Evolutionary conservation across 1,140 invertebrate genomes (phyloP), one percentile per base, ranked within the genome.

Genomic region (Drosophila leontia): DNA sequence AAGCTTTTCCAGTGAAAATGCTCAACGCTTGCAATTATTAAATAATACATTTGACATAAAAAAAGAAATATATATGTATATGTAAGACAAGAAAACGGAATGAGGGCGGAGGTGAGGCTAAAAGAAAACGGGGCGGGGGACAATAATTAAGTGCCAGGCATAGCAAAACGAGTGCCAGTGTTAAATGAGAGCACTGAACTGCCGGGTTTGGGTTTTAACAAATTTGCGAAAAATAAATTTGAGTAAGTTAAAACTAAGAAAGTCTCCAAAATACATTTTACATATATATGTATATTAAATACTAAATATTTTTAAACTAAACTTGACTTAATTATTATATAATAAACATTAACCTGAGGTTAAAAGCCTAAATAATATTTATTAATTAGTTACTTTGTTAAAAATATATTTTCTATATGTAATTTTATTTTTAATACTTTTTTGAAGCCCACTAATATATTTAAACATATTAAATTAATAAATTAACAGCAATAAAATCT

Each of bases 1-100:
- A 26, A 75, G 59, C 48, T 87, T 82, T 82, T 87, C 83, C 79
- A 87, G 62, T 59, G 83, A 76, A 86, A 86, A 79, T 63, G 29
- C 78, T 34, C 61, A 69, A 23, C 34, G 59, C 32, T 58, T 35
- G 47, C 75, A 68, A 78, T 76, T 79, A 79, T 82, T 79, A 72
- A 86, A 86, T 85, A 75, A 86, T 70, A 61, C 80, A 74, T 76
- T 48, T 69, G 32, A n/a, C 34, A 39, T 9, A 55, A 55, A 55
- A 55, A 23, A 39, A 13, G 15, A 23, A 23, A 9, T 29, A 12
- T 29, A 5, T n/a, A 9, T n/a, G n/a, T 48, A 34, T 39, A 26
- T 15, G 12, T 15, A 23, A 26, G 13, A 48, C 15, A 26, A 48
- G 19, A 44, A 72, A 61, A 32, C 8, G 37, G 11, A 63, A 39